Evolutionary conservation across 2,888 invertebrate species (phyloP).

Genomic region (Plemyria rubiginata): DNA sequence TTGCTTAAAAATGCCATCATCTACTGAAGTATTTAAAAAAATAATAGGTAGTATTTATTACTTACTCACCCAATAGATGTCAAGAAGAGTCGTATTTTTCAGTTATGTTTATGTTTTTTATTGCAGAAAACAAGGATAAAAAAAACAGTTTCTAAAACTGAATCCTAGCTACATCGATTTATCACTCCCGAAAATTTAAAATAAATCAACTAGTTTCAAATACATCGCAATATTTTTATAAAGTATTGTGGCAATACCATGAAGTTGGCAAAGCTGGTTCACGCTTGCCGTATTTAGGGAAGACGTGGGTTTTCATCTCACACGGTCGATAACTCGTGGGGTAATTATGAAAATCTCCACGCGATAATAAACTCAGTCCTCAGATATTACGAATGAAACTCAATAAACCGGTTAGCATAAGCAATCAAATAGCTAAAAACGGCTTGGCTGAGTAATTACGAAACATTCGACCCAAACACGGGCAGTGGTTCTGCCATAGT

Average conservation of each 20-base stretch:
- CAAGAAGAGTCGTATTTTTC: no score
- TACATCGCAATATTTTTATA: no score
- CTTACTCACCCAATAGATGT: no score
- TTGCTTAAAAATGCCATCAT: neutral
- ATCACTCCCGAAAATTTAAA: no score
- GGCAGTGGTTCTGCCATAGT: conserved; percentile 33
- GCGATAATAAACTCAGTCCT: neutral
- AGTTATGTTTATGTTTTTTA: no score
- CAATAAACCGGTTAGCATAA: conserved; percentile 15
- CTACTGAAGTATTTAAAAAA: no score
- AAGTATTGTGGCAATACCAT: no score
- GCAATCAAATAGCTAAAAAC: conserved; percentile 37
- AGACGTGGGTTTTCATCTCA: neutral
- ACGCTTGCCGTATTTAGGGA: neutral
- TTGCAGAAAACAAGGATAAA: no score
- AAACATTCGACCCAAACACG: conserved; percentile 34
- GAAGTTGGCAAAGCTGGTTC: neutral
- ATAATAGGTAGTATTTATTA: no score
- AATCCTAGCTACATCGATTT: no score
- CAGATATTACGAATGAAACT: neutral
- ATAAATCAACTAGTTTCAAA: no score
- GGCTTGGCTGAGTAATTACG: conserved; percentile 35
- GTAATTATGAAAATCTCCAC: neutral
- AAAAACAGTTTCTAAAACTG: no score
- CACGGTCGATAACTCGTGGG: neutral